Base-by-base conservation (phyloP, 2,797 vertebrate species). In the Hoplostethus mediterraneus region DNA sequence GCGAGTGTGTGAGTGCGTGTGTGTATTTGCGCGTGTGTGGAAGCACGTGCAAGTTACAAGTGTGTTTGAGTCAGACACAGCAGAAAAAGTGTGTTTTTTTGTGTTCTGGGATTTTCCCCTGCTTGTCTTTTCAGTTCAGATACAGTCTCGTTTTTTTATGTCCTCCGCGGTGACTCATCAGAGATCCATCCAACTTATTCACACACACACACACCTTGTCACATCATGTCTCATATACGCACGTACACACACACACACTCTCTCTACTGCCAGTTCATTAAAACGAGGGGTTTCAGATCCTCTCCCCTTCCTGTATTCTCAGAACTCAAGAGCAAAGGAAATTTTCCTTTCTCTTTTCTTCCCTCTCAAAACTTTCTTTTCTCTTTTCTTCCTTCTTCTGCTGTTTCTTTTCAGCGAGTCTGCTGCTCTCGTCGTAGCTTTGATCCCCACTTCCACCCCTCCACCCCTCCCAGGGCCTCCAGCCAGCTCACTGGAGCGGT, bases 401-500 rank as follows among this genome's bases (percentile, higher is more conserved):
- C 89, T 93, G 90, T 91, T 94, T 94, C 92, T 94, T 93, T 94
- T 93, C 92, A 93, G 83, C 49, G 74, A 84, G 90, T 83, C 90
- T 88, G 80, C 90, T 87, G 84, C 90, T 90, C 86, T 91, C 73
- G 79, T 90, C 71, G 67, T 83, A 12, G 71, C 94, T 94, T 95
- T 94, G 93, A 94, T 94, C 90, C 86, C 89, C 79, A 59, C 73
- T 25, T 44, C 74, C 58, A 33, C 73, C 74, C 63, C 61, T 59
- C 79, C 80, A 62, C 77, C 80, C 79, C 85, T 96, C 95, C 94
- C 93, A 93, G 94, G 93, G 93, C 95, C 96, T 96, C 96, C 94
- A 95, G 95, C 96, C 94, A 97, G 96, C 95, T 97, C 95, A 96
- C 89, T 97, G 95, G 95, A 96, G 96, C 93, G 67, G 93, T 95